Evolutionary conservation across 2,797 vertebrate genomes (phyloP).

Genomic region (Poecilia gillii): DNA sequence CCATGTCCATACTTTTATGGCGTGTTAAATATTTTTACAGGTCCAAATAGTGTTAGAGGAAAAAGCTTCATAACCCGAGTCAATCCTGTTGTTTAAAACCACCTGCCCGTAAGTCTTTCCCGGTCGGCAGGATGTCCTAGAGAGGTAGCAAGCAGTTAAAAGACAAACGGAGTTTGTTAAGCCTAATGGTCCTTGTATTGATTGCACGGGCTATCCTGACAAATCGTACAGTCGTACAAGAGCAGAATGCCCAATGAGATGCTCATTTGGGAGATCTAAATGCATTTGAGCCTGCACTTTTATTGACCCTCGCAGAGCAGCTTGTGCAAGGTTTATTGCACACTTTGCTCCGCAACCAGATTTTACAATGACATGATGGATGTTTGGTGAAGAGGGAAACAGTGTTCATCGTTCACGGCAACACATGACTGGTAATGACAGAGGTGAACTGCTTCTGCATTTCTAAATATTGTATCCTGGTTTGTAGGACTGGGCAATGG

Average conservation of each 20-base stretch:
- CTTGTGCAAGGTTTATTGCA: slow-evolving; percentile 66
- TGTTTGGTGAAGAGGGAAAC: slow-evolving; percentile 32
- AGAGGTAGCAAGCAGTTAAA: slow-evolving; percentile 65
- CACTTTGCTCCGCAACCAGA: slow-evolving; percentile 45
- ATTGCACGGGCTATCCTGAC: slow-evolving; percentile 72
- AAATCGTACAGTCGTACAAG: slow-evolving; percentile 50
- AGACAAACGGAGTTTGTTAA: slow-evolving; percentile 78
- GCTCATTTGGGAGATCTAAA: slow-evolving; percentile 72
- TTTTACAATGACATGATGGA: slow-evolving; percentile 65
- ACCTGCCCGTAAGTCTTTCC: slow-evolving; percentile 22
- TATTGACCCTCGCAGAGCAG: slow-evolving; percentile 71
- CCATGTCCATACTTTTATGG: neutral
- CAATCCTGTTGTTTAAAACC: slow-evolving; percentile 21
- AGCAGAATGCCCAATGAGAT: slow-evolving; percentile 66
- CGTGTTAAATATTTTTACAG: slow-evolving; percentile 9
- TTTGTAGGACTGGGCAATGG: slow-evolving; percentile 25
- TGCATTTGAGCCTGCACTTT: slow-evolving; percentile 69
- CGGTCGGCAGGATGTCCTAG: slow-evolving; percentile 40
- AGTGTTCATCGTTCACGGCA: slow-evolving; percentile 15
- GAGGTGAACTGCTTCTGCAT: slow-evolving; percentile 30
- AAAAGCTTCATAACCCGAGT: slow-evolving; percentile 11
- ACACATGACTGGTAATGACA: slow-evolving; percentile 31
- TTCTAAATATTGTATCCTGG: slow-evolving; percentile 7
- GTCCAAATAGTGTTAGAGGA: slow-evolving; percentile 20
- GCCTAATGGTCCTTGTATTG: slow-evolving; percentile 82